phyloP scores from a whole-genome alignment of 2,888 invertebrate genomes.

The Maniola hyperantus region DNA sequence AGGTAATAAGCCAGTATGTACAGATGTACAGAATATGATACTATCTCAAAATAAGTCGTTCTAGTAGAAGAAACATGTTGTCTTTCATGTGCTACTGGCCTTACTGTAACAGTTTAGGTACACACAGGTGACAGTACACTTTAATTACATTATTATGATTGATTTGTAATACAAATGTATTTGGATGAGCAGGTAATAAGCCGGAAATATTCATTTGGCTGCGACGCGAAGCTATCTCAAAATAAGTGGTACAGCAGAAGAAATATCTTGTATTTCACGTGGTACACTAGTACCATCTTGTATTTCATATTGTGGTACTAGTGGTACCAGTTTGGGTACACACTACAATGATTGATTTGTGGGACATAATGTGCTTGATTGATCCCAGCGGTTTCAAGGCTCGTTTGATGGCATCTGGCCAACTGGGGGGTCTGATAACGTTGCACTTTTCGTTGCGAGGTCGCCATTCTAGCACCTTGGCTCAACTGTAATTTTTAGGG shows the following conservation, averaged over 20 bases:
- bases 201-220: not conserved
- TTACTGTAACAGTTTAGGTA: slow-evolving; percentile 33
- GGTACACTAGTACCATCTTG: too few species aligned
- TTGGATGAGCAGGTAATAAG: not conserved
- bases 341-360: too few species aligned
- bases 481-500: too few species aligned
- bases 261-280: not conserved
- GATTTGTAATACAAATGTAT: slow-evolving; percentile 9
- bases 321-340: too few species aligned
- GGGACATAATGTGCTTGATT: too few species aligned
- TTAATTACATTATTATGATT: slow-evolving; percentile 25
- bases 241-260: not conserved
- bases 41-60: not conserved
- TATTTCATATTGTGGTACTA: too few species aligned
- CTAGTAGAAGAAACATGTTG: not conserved
- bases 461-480: too few species aligned
- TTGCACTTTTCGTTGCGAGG: too few species aligned
- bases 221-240: not conserved
- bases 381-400: too few species aligned
- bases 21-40: too few species aligned
- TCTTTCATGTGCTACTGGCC: not conserved
- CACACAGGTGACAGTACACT: slow-evolving; percentile 26
- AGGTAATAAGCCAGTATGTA: not conserved
- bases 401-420: too few species aligned
- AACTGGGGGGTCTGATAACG: too few species aligned